Evolutionary conservation across 92 coral and sea anemone genomes (phyloP).

Genomic region (Phymanthus crucifer): DNA sequence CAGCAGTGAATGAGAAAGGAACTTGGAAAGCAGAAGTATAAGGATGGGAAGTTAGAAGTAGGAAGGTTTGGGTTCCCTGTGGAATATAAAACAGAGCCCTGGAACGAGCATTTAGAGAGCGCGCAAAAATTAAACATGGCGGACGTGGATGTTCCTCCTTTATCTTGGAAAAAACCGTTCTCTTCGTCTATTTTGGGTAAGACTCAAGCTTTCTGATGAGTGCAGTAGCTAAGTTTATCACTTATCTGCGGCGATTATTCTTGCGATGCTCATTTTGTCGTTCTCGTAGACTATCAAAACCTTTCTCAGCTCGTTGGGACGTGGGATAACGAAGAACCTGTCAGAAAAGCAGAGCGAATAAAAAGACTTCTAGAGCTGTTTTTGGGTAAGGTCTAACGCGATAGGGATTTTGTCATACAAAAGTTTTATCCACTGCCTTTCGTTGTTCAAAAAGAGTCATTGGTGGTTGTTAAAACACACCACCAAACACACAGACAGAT

Average conservation of each 20-base stretch:
- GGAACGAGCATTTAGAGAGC: constrained; percentile 10
- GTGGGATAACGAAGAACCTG: background rate
- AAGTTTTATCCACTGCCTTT: no score
- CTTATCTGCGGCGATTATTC: background rate
- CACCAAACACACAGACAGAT: no score
- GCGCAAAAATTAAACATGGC: constrained; percentile 54
- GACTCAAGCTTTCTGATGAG: background rate
- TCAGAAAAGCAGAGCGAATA: constrained; percentile 2
- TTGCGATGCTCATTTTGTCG: background rate
- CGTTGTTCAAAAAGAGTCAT: no score
- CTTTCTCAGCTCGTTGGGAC: constrained; percentile 24
- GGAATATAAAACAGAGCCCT: background rate
- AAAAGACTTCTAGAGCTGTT: constrained; percentile 24
- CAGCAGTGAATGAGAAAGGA: no score
- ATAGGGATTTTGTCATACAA: no score
- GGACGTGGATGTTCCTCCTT: constrained; percentile 10
- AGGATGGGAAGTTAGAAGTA: no score
- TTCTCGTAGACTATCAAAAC: constrained; percentile 20
- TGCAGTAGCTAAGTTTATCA: background rate
- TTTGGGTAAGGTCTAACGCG: constrained; percentile 10
- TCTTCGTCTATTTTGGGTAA: constrained; percentile 33
- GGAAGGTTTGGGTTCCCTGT: background rate
- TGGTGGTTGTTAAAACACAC: no score
- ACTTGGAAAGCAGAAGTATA: no score
- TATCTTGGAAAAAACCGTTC: constrained; percentile 13